phyloP scores from a whole-genome alignment of 2,888 invertebrate species.

The Sphinx pinastri region DNA sequence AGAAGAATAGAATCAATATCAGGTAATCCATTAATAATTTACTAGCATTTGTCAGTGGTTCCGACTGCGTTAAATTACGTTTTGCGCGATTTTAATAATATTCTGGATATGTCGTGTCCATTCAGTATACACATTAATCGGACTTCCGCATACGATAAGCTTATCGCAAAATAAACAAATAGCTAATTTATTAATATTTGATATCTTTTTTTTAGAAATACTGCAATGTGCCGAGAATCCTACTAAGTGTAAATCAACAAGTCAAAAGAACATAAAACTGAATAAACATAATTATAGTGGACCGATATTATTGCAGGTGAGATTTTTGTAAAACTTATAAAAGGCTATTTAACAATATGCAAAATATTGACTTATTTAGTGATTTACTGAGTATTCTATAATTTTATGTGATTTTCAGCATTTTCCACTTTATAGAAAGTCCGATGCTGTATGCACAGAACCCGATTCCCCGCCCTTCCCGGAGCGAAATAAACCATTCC shows the following conservation, averaged over 20 bases:
- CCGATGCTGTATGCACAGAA: conserved; percentile 92
- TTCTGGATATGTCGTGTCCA: too few species aligned
- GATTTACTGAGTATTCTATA: too few species aligned
- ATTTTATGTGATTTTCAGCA: conserved; percentile 86
- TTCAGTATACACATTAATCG: too few species aligned
- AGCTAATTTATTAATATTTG: not conserved
- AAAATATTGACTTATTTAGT: not conserved
- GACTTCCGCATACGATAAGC: too few species aligned
- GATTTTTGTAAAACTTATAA: conserved; percentile 13
- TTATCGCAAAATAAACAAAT: not conserved
- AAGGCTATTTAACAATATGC: not conserved
- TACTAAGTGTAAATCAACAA: conserved; percentile 57
- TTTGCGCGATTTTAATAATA: too few species aligned
- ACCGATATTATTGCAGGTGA: conserved; percentile 92
- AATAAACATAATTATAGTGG: conserved; percentile 86
- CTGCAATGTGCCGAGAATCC: conserved; percentile 58
- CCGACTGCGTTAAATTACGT: too few species aligned
- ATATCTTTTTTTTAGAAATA: conserved; percentile 45
- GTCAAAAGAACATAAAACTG: conserved; percentile 63
- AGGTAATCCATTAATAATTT: conserved; percentile 64
- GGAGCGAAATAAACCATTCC: conserved; percentile 88
- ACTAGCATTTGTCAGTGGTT: not conserved
- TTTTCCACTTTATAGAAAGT: conserved; percentile 95
- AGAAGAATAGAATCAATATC: conserved; percentile 85
- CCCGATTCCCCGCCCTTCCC: conserved; percentile 90